Evolutionary conservation across 1,140 invertebrate genomes (phyloP), one percentile per base, ranked within the genome.

Genomic region (Hestina assimilis): DNA sequence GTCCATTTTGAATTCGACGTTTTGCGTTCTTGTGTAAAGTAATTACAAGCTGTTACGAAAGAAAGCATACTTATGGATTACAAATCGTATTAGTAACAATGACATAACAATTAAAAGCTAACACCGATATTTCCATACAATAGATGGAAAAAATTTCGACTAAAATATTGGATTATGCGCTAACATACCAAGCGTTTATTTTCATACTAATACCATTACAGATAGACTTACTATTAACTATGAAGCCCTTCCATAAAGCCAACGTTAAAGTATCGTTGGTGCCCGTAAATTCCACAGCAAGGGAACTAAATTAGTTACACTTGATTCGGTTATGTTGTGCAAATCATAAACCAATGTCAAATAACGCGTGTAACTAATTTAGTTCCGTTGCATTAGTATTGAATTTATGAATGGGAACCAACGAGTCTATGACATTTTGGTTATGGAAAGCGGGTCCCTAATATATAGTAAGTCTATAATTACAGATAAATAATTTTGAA

Each of bases 1-100:
- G 11, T 60, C 52, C 65, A 53, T 40, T 63, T 72, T 47, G 45
- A 58, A 59, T 56, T 56, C 63, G 69, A 60, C 68, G 68, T 62
- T 45, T 42, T 21, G 60, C 47, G 46, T 55, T 50, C 24, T 66
- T 73, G 71, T 81, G 83, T 79, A 86, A 79, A 81, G 83, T 82
- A 78, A 82, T 71, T 73, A 74, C 67, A 78, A 79, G 72, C 73
- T 57, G 61, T 75, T 75, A 76, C 53, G 43, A 65, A 68, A 62
- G 40, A 70, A 79, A 80, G 77, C 79, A 51, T 56, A 67, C 66
- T 33, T 54, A 29, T 46, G 48, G 14, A 60, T 52, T 63, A 63
- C 50, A 66, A 56, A 65, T 60, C 8, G 54, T 60, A 70, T 69
- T 69, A 66, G 53, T 59, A 72, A 79, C 69, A 72, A 75, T 52